phyloP scores from a whole-genome alignment of 2,888 invertebrate species.

The Elysia crispata region DNA sequence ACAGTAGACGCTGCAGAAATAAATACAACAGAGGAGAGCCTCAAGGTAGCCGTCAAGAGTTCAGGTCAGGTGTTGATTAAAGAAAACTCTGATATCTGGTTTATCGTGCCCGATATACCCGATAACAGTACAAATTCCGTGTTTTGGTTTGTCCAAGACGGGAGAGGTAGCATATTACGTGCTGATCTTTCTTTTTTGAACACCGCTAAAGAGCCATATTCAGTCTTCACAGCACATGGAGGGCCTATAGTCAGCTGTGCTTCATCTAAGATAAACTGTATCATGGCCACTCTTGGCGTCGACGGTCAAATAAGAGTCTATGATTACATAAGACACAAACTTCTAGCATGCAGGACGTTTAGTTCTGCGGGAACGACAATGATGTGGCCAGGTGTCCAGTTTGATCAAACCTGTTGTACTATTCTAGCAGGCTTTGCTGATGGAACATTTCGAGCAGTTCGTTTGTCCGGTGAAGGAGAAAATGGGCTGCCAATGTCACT shows the following conservation, averaged over 20 bases:
- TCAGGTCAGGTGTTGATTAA: slow-evolving; percentile 25
- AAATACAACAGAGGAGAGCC: slow-evolving; percentile 39
- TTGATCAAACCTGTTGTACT: slow-evolving; percentile 23
- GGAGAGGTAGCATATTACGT: slow-evolving; percentile 45
- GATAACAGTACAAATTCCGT: background rate
- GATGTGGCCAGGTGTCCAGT: slow-evolving; percentile 26
- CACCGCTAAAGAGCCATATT: slow-evolving; percentile 38
- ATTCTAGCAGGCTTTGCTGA: slow-evolving; percentile 46
- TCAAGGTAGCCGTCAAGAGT: slow-evolving; percentile 38
- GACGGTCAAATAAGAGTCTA: slow-evolving; percentile 46
- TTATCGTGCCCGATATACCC: slow-evolving; percentile 34
- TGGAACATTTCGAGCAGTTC: slow-evolving; percentile 42
- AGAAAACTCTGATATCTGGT: slow-evolving; percentile 40
- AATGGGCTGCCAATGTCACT: background rate
- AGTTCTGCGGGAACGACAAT: slow-evolving; percentile 28
- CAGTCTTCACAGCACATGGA: slow-evolving; percentile 39
- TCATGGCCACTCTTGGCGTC: slow-evolving; percentile 47
- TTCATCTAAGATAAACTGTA: background rate
- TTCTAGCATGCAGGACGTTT: slow-evolving; percentile 31
- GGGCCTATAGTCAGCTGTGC: slow-evolving; percentile 47
- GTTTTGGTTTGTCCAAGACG: slow-evolving; percentile 50
- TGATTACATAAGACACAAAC: slow-evolving; percentile 39
- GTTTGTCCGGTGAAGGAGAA: slow-evolving; percentile 12
- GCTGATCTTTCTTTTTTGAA: slow-evolving; percentile 45
- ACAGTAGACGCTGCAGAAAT: slow-evolving; percentile 45